These are phyloP conservation scores for Thermophis baileyi DNA, from an alignment of 2,113 vertebrate species.

Conservation along the genomic window DNA sequence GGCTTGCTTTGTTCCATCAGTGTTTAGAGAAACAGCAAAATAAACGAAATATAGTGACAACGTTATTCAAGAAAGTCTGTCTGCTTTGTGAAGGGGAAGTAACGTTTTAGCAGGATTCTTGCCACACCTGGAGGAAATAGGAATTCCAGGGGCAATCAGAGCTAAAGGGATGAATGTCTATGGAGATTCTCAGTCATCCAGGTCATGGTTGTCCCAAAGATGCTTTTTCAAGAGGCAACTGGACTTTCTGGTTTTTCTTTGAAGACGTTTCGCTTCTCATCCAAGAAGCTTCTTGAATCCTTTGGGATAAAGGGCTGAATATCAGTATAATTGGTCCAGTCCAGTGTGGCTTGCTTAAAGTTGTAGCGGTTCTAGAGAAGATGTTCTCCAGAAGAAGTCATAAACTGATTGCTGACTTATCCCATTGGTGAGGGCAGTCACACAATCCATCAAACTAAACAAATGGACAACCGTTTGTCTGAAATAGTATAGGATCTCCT, in stretches of 20 bases:
- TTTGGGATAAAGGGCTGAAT: no score
- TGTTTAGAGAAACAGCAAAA: slow-evolving; percentile 28
- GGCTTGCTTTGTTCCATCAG: slow-evolving; percentile 35
- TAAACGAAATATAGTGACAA: not conserved
- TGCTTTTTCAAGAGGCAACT: no score
- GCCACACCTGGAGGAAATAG: not conserved
- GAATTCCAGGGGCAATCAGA: not conserved
- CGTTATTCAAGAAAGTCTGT: not conserved
- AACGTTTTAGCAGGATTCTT: not conserved
- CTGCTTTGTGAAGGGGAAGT: not conserved
- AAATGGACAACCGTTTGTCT: no score
- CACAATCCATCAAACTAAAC: not conserved
- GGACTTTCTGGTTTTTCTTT: no score
- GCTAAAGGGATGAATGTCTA: not conserved
- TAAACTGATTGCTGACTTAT: not conserved
- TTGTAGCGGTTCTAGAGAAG: not conserved
- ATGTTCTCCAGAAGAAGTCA: not conserved
- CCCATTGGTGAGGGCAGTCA: not conserved
- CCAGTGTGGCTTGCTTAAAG: not conserved
- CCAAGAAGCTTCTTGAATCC: no score
- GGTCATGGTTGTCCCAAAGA: no score
- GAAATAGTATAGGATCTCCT: no score
- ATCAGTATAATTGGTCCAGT: not conserved
- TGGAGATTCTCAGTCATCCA: no score
- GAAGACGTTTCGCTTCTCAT: no score